These are phyloP conservation scores for Alentia gelatinosa DNA, from an alignment of 2,888 invertebrate genomes.

Conservation along the genomic window DNA sequence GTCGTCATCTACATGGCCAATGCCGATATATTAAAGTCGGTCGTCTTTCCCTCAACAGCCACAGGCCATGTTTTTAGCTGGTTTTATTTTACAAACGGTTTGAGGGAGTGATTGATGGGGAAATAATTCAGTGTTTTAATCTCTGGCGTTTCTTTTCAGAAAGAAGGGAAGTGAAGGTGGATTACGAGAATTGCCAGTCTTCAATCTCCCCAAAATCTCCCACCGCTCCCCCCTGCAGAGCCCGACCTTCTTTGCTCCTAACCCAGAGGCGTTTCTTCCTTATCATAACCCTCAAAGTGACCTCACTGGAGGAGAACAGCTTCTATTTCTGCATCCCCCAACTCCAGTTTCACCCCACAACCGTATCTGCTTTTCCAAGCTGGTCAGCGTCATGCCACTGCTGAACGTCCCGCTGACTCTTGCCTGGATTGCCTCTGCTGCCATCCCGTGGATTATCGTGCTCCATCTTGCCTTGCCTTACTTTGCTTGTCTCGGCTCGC, in stretches of 20 bases:
- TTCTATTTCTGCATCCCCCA: too few species aligned
- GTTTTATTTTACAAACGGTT: background rate
- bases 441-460: too few species aligned
- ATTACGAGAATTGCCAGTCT: background rate
- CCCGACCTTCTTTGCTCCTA: background rate
- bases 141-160: background rate
- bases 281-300: too few species aligned
- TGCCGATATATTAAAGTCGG: background rate
- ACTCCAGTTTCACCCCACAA: too few species aligned
- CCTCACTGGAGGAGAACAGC: too few species aligned
- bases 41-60: background rate
- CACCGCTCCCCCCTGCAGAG: background rate
- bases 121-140: constrained; percentile 9
- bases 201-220: background rate
- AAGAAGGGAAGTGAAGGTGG: background rate
- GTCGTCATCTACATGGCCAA: background rate
- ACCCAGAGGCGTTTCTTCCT: too few species aligned
- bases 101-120: background rate
- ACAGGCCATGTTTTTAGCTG: too few species aligned
- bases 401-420: background rate
- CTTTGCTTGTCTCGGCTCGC: too few species aligned
- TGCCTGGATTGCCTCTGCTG: too few species aligned
- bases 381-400: background rate
- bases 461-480: too few species aligned
- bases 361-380: background rate